phyloP scores from a whole-genome alignment of 2,888 invertebrate genomes.

The Xanthia icteritia region DNA sequence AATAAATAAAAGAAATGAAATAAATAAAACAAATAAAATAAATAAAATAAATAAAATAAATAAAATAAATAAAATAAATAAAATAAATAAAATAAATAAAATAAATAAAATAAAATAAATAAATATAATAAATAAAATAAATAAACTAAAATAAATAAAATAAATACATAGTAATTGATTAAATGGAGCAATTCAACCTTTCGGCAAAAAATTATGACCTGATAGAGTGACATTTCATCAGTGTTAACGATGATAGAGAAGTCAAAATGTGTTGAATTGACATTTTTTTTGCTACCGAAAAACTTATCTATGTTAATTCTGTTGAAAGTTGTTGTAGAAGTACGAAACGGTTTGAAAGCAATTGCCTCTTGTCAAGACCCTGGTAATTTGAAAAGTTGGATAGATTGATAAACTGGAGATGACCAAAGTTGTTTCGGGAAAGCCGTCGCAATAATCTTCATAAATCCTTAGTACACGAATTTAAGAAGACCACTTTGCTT shows the following conservation, averaged over 20 bases:
- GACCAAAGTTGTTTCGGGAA: not conserved
- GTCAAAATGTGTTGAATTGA: not conserved
- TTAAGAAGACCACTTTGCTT: not conserved
- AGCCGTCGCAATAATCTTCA: not conserved
- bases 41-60: not conserved
- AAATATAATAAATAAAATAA: too few species aligned
- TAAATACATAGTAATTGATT: not conserved
- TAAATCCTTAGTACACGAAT: not conserved
- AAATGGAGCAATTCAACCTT: not conserved
- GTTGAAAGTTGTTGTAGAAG: not conserved
- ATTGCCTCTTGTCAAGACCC: not conserved
- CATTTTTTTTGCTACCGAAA: not conserved
- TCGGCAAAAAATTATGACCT: not conserved
- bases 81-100: too few species aligned
- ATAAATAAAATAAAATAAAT: too few species aligned
- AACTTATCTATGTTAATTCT: not conserved
- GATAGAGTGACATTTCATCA: not conserved
- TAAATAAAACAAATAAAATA: not conserved
- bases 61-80: too few species aligned
- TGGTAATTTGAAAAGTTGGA: not conserved
- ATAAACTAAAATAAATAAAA: too few species aligned
- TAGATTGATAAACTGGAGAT: not conserved
- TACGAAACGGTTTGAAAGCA: not conserved
- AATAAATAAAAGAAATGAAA: too few species aligned
- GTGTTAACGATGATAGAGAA: not conserved